Base-by-base conservation (phyloP, 2,888 invertebrate species). In the Linyphia triangularis region DNA sequence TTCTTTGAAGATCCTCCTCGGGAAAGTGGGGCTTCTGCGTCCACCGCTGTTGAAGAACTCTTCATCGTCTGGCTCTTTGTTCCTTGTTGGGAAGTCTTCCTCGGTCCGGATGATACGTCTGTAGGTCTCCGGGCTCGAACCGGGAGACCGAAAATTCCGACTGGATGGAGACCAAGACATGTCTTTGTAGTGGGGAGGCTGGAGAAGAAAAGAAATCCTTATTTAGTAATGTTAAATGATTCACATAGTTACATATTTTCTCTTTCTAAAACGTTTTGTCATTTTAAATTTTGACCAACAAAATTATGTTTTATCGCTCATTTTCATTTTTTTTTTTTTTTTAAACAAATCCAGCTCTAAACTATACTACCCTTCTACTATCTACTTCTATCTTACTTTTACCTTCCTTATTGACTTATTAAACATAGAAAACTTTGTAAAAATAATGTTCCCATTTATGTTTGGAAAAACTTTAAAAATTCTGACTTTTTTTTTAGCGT, bases 111-210 rank as follows among this genome's bases (percentile, higher is more conserved):
- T 67, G 2, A 84, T 65, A 6, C 85, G 67, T 33, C 89, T 51
- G 51, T 89, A 84, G n/a, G 69, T 81, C 37, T 81, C 72, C 10
- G 89, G 89, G 51, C 85, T 89, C 0, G 81, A 72, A 9, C 81
- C 81, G 6, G 85, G 85, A 5, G 85, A 85, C 0, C 85, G 73
- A 19, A 85, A 77, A 4, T 85, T 33, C 10, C 59, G 43, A 26
- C 73, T 59, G 6, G 84, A 69, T 5, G 85, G 85, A 43, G 81
- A 69, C 89, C 89, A 89, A n/a, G 73, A 78, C 85, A 89, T 89
- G 22, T 89, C 89, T 69, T 89, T 85, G 85, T 89, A 89, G 13
- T 85, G 85, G 10, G 85, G 65, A 19, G 85, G 85, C 89, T 89
- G 59, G 0, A 89, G n/a, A 89, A 10, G 67, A 75, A 79, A 65